Evolutionary conservation across 2,888 invertebrate genomes (phyloP).

Genomic region (Leucozona laternaria): DNA sequence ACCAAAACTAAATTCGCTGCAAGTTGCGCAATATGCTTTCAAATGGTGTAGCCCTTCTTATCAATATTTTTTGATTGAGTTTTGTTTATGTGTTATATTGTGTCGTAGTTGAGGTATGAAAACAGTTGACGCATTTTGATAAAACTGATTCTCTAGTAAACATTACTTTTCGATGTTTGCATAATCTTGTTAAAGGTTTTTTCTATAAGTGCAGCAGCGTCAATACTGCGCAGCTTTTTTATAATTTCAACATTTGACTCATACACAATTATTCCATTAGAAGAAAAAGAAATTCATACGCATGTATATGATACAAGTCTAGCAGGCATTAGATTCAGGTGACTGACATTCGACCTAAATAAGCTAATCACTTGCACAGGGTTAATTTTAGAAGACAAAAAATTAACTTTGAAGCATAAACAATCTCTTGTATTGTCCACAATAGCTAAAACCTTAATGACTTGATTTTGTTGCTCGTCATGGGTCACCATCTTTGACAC

Average conservation of each 20-base stretch:
- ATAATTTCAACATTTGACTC: neutral
- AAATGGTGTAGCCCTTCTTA: slow-evolving; percentile 18
- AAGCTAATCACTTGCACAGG: no score
- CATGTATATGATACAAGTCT: no score
- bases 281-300: no score
- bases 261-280: neutral
- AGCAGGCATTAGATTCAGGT: neutral
- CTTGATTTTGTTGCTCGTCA: no score
- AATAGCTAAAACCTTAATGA: no score
- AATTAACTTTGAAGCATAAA: no score
- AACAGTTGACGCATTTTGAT: slow-evolving; percentile 31
- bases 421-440: no score
- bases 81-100: neutral
- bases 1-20: neutral
- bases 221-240: neutral
- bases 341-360: neutral
- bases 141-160: slow-evolving; percentile 25
- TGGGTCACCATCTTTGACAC: no score
- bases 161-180: neutral
- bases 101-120: neutral
- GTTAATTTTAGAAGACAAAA: no score
- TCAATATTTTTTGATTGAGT: slow-evolving; percentile 19
- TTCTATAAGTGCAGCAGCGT: neutral
- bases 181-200: neutral
- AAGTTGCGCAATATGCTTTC: slow-evolving; percentile 36